Evolutionary conservation across 2,888 invertebrate genomes (phyloP).

Genomic region (Xestoiulus laeticollis): DNA sequence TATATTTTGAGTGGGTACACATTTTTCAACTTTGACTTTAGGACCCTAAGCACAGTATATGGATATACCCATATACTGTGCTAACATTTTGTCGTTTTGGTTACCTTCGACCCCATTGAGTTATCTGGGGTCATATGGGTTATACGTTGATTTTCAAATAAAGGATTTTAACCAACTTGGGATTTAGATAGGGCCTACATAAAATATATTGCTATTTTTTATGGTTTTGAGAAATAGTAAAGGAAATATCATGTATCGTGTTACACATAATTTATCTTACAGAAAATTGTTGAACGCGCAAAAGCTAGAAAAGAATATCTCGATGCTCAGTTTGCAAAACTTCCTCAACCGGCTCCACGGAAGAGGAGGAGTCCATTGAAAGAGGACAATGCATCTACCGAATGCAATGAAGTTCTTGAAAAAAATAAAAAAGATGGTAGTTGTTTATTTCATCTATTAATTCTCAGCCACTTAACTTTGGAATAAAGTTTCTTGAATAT

Average conservation of each 20-base stretch:
- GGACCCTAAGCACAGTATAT: no score
- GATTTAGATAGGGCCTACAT: neutral
- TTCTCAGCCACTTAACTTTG: neutral
- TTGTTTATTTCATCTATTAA: neutral
- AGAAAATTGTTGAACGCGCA: conserved; percentile 59
- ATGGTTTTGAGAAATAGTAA: neutral
- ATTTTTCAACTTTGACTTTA: no score
- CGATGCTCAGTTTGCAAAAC: conserved; percentile 55
- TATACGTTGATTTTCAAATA: neutral
- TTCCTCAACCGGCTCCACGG: conserved; percentile 50
- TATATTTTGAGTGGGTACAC: no score
- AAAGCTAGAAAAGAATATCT: conserved; percentile 59
- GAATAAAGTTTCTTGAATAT: neutral
- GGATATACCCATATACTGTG: no score
- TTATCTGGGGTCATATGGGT: neutral
- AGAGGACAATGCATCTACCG: conserved; percentile 43
- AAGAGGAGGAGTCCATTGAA: conserved; percentile 55
- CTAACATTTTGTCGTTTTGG: no score
- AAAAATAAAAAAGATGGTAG: neutral
- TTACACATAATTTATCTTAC: neutral
- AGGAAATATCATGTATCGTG: neutral
- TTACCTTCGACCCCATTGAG: no score
- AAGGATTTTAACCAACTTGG: neutral
- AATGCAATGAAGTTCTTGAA: neutral
- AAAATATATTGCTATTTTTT: neutral